Evolutionary conservation across 2,888 invertebrate genomes (phyloP).

Genomic region (Diaphora mendica): DNA sequence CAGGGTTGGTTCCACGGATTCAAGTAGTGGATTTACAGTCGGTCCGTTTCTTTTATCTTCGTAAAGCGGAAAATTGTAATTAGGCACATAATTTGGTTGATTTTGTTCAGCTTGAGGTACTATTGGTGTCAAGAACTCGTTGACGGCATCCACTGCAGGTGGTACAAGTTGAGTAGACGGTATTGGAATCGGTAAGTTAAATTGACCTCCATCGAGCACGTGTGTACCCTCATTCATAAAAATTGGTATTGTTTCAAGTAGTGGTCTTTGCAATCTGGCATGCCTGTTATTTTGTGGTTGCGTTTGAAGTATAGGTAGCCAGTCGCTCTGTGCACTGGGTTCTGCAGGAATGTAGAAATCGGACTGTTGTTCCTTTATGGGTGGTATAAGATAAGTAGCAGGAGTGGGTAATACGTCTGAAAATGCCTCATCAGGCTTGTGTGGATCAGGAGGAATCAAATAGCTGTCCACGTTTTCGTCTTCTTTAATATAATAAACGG

Average conservation of each 20-base stretch:
- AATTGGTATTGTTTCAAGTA: constrained; percentile 54
- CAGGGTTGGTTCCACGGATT: constrained; percentile 67
- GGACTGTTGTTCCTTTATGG: constrained; percentile 60
- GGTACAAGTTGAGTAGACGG: constrained; percentile 74
- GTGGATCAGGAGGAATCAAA: constrained; percentile 68
- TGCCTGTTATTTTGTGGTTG: constrained; percentile 41
- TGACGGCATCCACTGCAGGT: constrained; percentile 69
- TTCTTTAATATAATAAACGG: constrained; percentile 68
- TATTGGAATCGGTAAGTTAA: constrained; percentile 51
- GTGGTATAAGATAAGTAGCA: constrained; percentile 76
- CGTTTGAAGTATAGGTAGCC: constrained; percentile 74
- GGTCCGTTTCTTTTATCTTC: constrained; percentile 58
- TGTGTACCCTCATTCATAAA: constrained; percentile 46
- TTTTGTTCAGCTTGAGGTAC: constrained; percentile 73
- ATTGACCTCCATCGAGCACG: constrained; percentile 30
- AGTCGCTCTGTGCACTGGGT: constrained; percentile 71
- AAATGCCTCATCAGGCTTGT: constrained; percentile 61
- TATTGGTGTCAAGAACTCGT: constrained; percentile 67
- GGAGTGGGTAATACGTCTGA: constrained; percentile 63
- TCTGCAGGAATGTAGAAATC: constrained; percentile 66
- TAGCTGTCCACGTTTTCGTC: constrained; percentile 68
- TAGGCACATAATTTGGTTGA: constrained; percentile 57
- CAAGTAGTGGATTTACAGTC: constrained; percentile 46
- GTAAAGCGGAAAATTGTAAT: constrained; percentile 31
- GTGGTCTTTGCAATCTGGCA: constrained; percentile 35